A percentile compares a stretch with the other conserved stretches of the same genome.
These are phyloP conservation scores for Mesaphorura yosii DNA, from an alignment of 1,140 invertebrate genomes.

Conservation along the genomic window DNA sequence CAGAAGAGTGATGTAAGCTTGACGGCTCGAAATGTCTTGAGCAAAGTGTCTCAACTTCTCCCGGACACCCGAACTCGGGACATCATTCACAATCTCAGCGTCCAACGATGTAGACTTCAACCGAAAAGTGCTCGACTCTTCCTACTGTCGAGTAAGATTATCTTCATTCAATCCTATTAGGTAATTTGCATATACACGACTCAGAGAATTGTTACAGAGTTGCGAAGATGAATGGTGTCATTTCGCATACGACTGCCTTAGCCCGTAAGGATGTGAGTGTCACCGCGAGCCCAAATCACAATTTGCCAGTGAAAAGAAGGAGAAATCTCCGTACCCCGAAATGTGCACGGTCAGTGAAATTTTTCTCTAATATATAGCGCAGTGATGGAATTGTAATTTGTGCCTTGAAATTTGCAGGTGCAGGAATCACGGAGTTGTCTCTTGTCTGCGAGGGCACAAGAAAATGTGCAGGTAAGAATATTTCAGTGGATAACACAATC, in stretches of 20 bases:
- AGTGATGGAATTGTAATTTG: too few species aligned
- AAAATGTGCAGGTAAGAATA: conserved; percentile 46
- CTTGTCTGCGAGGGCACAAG: conserved; percentile 76
- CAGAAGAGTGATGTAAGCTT: too few species aligned
- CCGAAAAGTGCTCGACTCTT: too few species aligned
- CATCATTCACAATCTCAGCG: too few species aligned
- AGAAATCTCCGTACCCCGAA: conserved; percentile 56
- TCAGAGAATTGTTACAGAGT: neutral
- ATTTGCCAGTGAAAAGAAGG: conserved; percentile 11
- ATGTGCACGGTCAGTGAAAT: too few species aligned
- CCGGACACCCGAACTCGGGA: too few species aligned
- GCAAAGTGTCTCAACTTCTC: too few species aligned
- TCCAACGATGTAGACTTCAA: too few species aligned
- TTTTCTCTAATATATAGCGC: too few species aligned
- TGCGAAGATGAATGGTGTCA: neutral
- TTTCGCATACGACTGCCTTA: neutral
- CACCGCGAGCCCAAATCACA: neutral
- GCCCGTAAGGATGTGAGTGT: neutral
- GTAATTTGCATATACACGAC: neutral
- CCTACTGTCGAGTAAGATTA: neutral
- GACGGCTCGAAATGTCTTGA: too few species aligned
- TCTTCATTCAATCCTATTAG: neutral
- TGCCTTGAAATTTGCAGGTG: too few species aligned
- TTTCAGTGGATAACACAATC: neutral
- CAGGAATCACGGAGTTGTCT: conserved; percentile 78